Conservation (phyloP, 2,113 vertebrate species). For the Antechinus flavipes region DNA sequence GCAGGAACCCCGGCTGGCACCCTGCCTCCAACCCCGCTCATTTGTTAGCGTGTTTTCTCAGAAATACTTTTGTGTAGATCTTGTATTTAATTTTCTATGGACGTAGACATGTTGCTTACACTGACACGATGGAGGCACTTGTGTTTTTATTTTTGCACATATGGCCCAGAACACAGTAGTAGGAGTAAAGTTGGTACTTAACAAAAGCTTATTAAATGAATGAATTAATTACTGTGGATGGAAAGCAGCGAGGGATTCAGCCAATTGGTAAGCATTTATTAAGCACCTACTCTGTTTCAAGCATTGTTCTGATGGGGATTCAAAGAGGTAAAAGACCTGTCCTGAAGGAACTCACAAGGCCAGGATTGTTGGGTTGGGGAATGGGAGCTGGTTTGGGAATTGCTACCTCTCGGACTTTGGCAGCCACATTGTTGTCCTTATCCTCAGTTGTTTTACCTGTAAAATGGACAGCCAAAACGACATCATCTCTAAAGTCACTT, state of each 20-base stretch:
- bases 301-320: not conserved
- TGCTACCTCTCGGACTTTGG: not conserved
- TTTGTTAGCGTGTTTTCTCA: not conserved
- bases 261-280: not conserved
- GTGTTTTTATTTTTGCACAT: not conserved
- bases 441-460: not conserved
- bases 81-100: not conserved
- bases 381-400: too few relatives aligned
- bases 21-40: not conserved
- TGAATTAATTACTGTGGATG: not conserved
- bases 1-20: not conserved
- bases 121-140: not conserved
- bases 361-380: not conserved
- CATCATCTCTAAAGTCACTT: not conserved
- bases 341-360: not conserved
- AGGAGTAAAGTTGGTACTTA: not conserved
- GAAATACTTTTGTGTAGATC: not conserved
- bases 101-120: not conserved
- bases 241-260: not conserved
- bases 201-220: not conserved
- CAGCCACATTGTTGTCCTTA: too few relatives aligned
- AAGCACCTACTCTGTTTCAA: not conserved
- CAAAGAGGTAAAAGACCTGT: not conserved
- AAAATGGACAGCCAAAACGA: not conserved
- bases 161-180: not conserved